Evolutionary conservation across 2,113 vertebrate species (phyloP).

Genomic region (Caretta caretta): DNA sequence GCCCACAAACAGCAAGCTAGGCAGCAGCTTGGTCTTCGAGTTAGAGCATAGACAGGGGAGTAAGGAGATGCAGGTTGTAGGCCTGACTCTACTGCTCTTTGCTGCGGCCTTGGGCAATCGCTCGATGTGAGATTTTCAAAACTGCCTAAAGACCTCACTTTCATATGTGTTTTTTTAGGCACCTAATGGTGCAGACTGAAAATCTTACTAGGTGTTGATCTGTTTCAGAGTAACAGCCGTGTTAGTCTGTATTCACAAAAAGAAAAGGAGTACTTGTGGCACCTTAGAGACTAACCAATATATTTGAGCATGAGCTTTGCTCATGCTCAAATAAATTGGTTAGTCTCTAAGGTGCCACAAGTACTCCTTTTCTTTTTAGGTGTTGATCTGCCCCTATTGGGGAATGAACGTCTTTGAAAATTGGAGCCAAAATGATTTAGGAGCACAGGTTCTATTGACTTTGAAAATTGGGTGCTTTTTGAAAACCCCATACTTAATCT

Average conservation of each 20-base stretch:
- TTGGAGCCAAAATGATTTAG: background rate
- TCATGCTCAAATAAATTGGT: too few relatives aligned
- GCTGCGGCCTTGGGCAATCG: background rate
- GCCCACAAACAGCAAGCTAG: background rate
- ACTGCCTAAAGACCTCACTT: background rate
- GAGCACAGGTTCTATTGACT: background rate
- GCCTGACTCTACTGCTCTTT: background rate
- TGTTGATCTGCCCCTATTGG: background rate
- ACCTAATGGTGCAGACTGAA: background rate
- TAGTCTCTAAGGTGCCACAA: too few relatives aligned
- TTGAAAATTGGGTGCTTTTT: background rate
- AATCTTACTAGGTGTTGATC: background rate
- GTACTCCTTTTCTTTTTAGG: background rate
- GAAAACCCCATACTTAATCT: background rate
- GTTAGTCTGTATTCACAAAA: too few relatives aligned
- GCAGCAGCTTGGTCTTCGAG: accelerated
- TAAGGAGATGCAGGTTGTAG: background rate
- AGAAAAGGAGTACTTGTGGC: too few relatives aligned
- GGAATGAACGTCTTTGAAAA: background rate
- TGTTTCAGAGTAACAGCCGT: too few relatives aligned
- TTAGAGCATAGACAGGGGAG: background rate
- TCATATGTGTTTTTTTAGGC: background rate
- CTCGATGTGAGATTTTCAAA: background rate
- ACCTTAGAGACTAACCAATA: too few relatives aligned
- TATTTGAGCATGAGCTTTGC: too few relatives aligned